Evolutionary conservation across 2,888 invertebrate species (phyloP), one percentile per base, ranked within the genome.

Genomic region (Eupeodes latifasciatus): DNA sequence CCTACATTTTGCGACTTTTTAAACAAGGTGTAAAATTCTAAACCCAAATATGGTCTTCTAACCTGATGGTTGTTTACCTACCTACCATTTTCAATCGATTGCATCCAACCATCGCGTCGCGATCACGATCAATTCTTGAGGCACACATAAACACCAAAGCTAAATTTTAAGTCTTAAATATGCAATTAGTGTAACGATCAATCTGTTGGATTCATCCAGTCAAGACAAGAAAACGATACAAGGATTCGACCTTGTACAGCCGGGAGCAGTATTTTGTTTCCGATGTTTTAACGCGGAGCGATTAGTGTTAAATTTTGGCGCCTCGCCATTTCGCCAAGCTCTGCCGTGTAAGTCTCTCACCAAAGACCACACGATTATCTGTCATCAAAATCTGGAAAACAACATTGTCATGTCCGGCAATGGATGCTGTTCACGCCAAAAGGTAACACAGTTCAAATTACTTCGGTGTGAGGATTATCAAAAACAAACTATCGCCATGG

Each of bases 241-340:
- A 75, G 75, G 81, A 88, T 75, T 81, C 88, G 88, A 78, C 88
- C 88, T 88, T 88, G 88, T 88, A 88, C 57, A 49, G 74, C 88
- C 88, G 85, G 61, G 84, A 87, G 87, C 84, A 62, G 44, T 62
- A 51, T 51, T 79, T 67, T 72, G 69, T 57, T 69, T 71, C 57
- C 69, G 16, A 69, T 77, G 19, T 62, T 76, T 27, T 27, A 27
- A 78, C 34, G 53, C 40, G 14, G 3, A 44, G 55, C 11, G 40
- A 16, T 16, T 47, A 61, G 78, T 6, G 67, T 76, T 64, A 69
- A 81, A 87, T 77, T 27, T 88, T 85, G 88, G 88, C 88, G 88
- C 88, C 85, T 67, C 55, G 57, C 27, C 27, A 27, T 3, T 27
- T 40, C 40, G 40, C 40, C 40, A 9, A 0, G 9, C 40, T 5